Evolutionary conservation across 1,140 invertebrate genomes (phyloP).

Genomic region (Bombus ignitus): DNA sequence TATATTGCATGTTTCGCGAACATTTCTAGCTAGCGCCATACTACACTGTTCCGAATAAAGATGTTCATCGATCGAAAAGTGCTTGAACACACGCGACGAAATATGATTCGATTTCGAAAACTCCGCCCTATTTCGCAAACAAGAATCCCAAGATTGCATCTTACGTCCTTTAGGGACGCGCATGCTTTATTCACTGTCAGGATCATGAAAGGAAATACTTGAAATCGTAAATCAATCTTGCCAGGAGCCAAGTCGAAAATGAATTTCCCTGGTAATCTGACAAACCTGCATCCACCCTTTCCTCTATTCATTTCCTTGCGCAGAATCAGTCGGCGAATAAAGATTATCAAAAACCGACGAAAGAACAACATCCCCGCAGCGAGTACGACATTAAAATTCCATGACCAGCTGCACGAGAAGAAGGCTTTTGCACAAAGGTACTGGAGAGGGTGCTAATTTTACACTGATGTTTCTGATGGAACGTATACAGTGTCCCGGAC

Average conservation of each 20-base stretch:
- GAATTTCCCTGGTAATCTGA: neutral
- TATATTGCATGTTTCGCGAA: slow-evolving; percentile 31
- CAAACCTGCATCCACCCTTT: neutral
- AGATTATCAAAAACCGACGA: neutral
- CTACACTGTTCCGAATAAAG: neutral
- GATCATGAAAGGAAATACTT: neutral
- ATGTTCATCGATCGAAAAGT: neutral
- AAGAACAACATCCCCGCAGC: neutral
- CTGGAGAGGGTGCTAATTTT: slow-evolving; percentile 9
- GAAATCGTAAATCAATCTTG: neutral
- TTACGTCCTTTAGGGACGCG: neutral
- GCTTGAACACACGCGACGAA: neutral
- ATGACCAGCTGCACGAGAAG: neutral
- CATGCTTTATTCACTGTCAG: neutral
- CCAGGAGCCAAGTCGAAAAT: neutral
- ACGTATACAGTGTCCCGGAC: neutral
- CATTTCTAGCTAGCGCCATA: neutral
- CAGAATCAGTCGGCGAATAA: neutral
- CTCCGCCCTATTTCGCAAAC: neutral
- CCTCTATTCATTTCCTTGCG: neutral
- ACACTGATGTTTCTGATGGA: neutral
- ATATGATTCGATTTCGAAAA: neutral
- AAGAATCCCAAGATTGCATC: neutral
- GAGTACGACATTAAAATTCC: neutral
- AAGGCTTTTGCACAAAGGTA: neutral